A percentile compares a stretch with the other conserved stretches of the same genome.
Evolutionary conservation across 2,888 invertebrate species (phyloP).

Genomic region (Crocallis elinguaria): DNA sequence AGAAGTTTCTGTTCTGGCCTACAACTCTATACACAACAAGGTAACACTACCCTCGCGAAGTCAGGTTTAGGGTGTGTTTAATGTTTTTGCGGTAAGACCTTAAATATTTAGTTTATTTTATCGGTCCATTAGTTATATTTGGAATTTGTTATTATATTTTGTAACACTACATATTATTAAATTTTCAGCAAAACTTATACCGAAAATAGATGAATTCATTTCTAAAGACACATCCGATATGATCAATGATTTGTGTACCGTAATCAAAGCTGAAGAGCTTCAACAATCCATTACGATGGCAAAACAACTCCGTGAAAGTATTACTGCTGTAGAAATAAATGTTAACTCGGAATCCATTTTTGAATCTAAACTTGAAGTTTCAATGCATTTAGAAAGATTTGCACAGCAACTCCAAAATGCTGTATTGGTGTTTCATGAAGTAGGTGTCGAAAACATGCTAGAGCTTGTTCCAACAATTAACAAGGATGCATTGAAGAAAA

Average conservation of each 20-base stretch:
- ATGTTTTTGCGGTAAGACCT: no score
- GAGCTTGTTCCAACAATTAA: constrained; percentile 28
- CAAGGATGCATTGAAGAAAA: constrained; percentile 32
- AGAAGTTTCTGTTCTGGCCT: no score
- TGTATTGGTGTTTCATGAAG: constrained; percentile 38
- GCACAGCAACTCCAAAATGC: constrained; percentile 42
- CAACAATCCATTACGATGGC: constrained; percentile 49
- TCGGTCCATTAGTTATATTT: background rate
- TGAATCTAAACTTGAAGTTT: constrained; percentile 30
- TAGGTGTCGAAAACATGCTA: constrained; percentile 37
- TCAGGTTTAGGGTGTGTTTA: no score
- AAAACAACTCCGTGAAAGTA: constrained; percentile 48
- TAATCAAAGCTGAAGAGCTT: constrained; percentile 42
- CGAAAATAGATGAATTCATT: constrained; percentile 54
- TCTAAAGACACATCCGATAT: constrained; percentile 46
- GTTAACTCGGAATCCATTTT: constrained; percentile 15
- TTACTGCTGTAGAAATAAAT: constrained; percentile 32
- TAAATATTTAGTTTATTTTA: background rate
- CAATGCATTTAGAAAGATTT: constrained; percentile 38
- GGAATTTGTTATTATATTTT: background rate
- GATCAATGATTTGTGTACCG: constrained; percentile 42
- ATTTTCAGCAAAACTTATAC: constrained; percentile 49
- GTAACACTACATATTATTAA: background rate
- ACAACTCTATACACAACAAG: no score
- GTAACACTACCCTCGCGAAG: no score